A percentile compares a stretch with the other conserved stretches of the same genome.
These are phyloP conservation scores for Ictalurus punctatus DNA, from an alignment of 2,113 vertebrate genomes.

Conservation along the genomic window DNA sequence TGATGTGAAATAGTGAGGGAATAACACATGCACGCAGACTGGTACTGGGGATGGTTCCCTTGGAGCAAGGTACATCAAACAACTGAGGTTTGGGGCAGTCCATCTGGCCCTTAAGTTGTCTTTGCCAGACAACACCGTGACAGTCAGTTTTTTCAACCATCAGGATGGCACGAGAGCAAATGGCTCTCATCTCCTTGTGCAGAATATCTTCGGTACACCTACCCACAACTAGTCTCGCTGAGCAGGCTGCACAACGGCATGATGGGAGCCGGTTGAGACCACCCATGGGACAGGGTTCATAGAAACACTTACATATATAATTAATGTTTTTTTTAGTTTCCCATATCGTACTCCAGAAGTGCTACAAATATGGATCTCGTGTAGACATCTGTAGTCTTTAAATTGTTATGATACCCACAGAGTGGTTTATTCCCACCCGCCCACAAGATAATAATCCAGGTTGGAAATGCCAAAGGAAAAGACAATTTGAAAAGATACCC, in stretches of 20 bases:
- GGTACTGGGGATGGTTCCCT: neutral
- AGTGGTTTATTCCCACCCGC: too few species aligned
- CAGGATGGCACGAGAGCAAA: neutral
- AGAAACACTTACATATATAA: neutral
- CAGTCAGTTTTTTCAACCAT: neutral
- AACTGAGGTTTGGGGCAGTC: neutral
- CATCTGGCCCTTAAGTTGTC: neutral
- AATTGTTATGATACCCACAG: too few species aligned
- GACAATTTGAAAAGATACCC: neutral
- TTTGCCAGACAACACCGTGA: neutral
- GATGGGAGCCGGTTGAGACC: neutral
- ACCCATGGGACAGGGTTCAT: neutral
- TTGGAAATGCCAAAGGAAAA: neutral
- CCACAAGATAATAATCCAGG: neutral
- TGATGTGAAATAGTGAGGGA: too few species aligned
- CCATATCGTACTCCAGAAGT: neutral
- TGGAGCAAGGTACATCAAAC: neutral
- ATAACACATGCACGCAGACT: too few species aligned
- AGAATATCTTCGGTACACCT: neutral
- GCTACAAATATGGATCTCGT: neutral
- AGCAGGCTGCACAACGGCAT: neutral
- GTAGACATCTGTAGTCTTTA: neutral
- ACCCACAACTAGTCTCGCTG: neutral
- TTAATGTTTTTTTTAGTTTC: neutral
- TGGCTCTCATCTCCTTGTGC: neutral